Percentiles rank a stretch among this genome's conserved stretches.
Conservation (phyloP, 30 jellyfish, hydroid and myxozoan genomes). For the Aurelia aurita complex sp. Pacific region DNA sequence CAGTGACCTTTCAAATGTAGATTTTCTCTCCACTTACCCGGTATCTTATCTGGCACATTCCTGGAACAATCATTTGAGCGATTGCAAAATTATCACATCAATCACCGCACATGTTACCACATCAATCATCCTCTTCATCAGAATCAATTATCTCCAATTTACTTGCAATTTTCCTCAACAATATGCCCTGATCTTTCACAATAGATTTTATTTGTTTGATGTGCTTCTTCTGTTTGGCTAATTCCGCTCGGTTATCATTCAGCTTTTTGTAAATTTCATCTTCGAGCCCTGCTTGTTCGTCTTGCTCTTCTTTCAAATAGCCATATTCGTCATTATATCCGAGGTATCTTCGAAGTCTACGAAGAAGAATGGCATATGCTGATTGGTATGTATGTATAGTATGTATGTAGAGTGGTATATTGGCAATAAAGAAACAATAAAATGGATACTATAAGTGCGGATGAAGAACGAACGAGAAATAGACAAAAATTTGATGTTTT, state of each 20-base stretch:
- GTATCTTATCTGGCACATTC: too few species aligned
- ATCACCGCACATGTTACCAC: too few species aligned
- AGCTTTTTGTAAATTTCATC: slow-evolving; percentile 41
- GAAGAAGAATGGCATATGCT: background rate
- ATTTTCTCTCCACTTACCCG: too few species aligned
- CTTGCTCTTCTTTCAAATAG: slow-evolving; percentile 65
- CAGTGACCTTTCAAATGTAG: too few species aligned
- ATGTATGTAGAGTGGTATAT: too few species aligned
- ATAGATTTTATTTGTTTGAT: slow-evolving; percentile 39
- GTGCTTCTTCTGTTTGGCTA: slow-evolving; percentile 64
- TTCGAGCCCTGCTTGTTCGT: slow-evolving; percentile 54
- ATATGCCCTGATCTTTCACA: slow-evolving; percentile 64
- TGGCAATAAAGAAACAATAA: too few species aligned
- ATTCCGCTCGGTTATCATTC: slow-evolving; percentile 41
- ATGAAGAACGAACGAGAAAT: too few species aligned
- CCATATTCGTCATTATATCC: slow-evolving; percentile 67
- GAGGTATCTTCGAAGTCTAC: slow-evolving; percentile 56
- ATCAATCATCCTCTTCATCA: slow-evolving; percentile 47
- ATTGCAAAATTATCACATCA: too few species aligned
- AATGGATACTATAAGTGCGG: too few species aligned
- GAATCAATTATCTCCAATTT: slow-evolving; percentile 36
- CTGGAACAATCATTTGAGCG: too few species aligned
- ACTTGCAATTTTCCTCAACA: slow-evolving; percentile 55
- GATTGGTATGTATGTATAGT: too few species aligned
- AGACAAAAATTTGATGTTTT: too few species aligned